These are phyloP conservation scores for Salmo trutta DNA, from an alignment of 2,797 vertebrate species.

Conservation along the genomic window DNA sequence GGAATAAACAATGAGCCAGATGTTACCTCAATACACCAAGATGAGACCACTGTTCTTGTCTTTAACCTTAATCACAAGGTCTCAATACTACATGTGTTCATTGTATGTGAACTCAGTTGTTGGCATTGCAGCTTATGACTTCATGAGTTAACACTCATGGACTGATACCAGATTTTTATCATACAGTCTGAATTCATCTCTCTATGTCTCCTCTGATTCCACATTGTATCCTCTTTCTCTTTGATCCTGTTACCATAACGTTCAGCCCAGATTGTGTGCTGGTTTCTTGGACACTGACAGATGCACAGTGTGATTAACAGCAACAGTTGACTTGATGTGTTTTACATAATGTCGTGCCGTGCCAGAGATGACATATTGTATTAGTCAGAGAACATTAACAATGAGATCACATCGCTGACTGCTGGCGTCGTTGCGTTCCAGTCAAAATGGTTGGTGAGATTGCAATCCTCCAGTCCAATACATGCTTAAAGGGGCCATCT, in stretches of 20 bases:
- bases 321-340: constrained; percentile 34
- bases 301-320: constrained; percentile 46
- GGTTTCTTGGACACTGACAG: constrained; percentile 37
- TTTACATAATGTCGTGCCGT: constrained; percentile 43
- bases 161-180: constrained; percentile 43
- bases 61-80: too few relatives aligned
- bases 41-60: too few relatives aligned
- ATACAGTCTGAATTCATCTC: constrained; percentile 31
- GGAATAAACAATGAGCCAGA: not conserved
- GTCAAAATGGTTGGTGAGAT: constrained; percentile 19
- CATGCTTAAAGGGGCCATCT: not conserved
- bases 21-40: too few relatives aligned
- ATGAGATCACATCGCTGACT: constrained; percentile 35
- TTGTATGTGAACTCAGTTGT: constrained; percentile 38
- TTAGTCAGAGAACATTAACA: constrained; percentile 36
- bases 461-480: constrained; percentile 1
- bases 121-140: constrained; percentile 32
- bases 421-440: constrained; percentile 22
- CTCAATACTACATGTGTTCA: too few relatives aligned
- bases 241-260: constrained; percentile 41
- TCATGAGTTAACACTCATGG: constrained; percentile 31
- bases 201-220: constrained; percentile 35
- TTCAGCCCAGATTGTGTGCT: constrained; percentile 31
- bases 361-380: constrained; percentile 59
- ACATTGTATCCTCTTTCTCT: constrained; percentile 25